Conservation (phyloP, 1,140 invertebrate species). For the Cotesia typhae region DNA sequence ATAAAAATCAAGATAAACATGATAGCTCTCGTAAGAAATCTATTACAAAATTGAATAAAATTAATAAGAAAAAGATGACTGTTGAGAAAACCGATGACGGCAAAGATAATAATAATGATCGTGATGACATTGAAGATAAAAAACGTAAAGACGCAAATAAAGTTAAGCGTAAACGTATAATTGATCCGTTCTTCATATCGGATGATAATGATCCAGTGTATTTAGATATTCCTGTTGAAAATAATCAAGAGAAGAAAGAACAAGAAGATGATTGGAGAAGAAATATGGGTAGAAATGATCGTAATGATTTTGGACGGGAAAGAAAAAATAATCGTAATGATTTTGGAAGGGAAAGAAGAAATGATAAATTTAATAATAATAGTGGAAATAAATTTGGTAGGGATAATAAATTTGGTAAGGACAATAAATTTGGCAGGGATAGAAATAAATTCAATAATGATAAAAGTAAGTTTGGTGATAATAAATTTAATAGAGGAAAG, state of each 20-base stretch:
- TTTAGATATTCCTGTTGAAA: conserved; percentile 42
- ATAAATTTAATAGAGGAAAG: conserved; percentile 31
- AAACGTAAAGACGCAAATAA: background rate
- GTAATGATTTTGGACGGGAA: background rate
- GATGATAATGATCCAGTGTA: conserved; percentile 45
- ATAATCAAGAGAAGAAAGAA: conserved; percentile 8
- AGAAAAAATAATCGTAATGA: conserved; percentile 17
- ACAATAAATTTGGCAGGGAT: conserved; percentile 20
- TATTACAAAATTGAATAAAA: background rate
- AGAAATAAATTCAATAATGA: conserved; percentile 29
- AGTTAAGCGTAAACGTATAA: conserved; percentile 41
- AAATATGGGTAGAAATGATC: conserved; percentile 22
- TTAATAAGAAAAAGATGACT: background rate
- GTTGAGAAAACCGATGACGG: background rate
- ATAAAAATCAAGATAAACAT: background rate
- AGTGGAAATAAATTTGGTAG: no score
- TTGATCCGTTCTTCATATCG: conserved; percentile 54
- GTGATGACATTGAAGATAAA: conserved; percentile 10
- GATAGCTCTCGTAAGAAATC: conserved; percentile 2
- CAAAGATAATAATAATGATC: conserved; percentile 9
- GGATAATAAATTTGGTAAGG: no score
- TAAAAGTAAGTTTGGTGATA: conserved; percentile 26
- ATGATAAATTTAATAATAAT: no score
- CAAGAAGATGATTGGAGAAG: conserved; percentile 20
- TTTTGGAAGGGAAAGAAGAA: background rate